Evolutionary conservation across 2,888 invertebrate species (phyloP).

Genomic region (Neoscelio sp.): DNA sequence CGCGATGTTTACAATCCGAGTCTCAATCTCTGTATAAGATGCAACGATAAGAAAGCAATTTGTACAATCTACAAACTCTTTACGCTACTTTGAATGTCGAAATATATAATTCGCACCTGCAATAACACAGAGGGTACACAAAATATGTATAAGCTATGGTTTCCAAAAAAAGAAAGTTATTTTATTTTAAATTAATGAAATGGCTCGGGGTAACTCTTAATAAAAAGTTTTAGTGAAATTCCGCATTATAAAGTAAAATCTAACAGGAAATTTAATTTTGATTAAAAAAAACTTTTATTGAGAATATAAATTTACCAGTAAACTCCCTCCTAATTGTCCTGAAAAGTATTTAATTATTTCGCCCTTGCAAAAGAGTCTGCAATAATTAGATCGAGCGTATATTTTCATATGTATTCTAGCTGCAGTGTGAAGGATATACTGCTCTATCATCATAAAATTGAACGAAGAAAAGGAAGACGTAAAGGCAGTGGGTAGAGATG

Average conservation of each 20-base stretch:
- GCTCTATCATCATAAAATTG: conserved; percentile 61
- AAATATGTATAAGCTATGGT: too few species aligned
- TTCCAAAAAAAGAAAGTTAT: not conserved
- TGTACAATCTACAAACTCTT: conserved; percentile 47
- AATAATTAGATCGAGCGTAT: conserved; percentile 32
- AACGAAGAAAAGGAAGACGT: conserved; percentile 61
- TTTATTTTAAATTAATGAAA: conserved; percentile 39
- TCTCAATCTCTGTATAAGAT: conserved; percentile 54
- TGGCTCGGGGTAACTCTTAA: too few species aligned
- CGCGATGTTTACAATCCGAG: conserved; percentile 61
- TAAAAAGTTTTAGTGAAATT: conserved; percentile 6
- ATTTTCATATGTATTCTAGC: conserved; percentile 34
- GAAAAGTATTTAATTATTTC: conserved; percentile 13
- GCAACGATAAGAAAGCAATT: conserved; percentile 62
- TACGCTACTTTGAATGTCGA: conserved; percentile 22
- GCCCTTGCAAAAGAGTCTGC: not conserved
- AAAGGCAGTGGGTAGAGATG: conserved; percentile 23
- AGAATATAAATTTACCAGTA: conserved; percentile 41
- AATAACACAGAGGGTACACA: not conserved
- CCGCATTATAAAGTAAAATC: conserved; percentile 15
- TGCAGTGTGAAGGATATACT: conserved; percentile 47
- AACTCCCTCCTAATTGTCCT: not conserved
- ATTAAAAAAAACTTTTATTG: conserved; percentile 32
- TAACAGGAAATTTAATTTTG: conserved; percentile 25
- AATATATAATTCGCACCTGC: conserved; percentile 7